Base-by-base conservation (phyloP, 2,888 invertebrate genomes). In the Pantelozetes paolii region DNA sequence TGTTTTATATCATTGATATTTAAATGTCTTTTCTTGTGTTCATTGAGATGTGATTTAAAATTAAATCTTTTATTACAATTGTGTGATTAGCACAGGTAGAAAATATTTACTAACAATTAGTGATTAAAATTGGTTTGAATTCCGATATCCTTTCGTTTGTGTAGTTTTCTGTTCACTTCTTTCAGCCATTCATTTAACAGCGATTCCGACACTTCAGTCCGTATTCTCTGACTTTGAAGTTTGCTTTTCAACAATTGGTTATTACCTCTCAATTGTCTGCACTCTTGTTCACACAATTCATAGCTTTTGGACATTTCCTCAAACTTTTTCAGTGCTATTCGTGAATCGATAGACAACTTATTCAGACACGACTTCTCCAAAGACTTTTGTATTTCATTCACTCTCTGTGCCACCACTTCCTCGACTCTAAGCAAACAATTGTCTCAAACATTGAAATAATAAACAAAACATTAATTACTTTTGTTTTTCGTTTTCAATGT, bases 321-420 rank as follows among this genome's bases (percentile, higher is more conserved):
- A 36, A n/a, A 64, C 36, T 64, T 64, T 64, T 36, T n/a, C 20
- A 64, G 6, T 15, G 64, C 64, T 36, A 64, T 40, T 11, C 36
- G 11, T 6, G 64, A 32, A 20, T 64, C 64, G 40, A 64, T n/a
- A 6, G 64, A 36, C 36, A 64, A 20, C 32, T 64, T 64, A 18
- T 13, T 9, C 36, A 64, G 11, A 64, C 64, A 64, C 2, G 36
- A 30, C 18, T n/a, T 20, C n/a, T 64, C 64, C 64, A 64, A 8
- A 36, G 15, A 9, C 2, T 40, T 13, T 3, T 20, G 1, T 18
- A 64, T 30, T 18, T 64, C 64, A 36, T 64, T 36, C 3, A 64
- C 64, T 2, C 64, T 32, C 20, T 26, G 13, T 1, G 18, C 11
- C 9, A 64, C 64, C 18, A 36, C 1, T n/a, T 64, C 20, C 15